phyloP scores from a whole-genome alignment of 2,797 vertebrate species.

The Bufotes viridis region DNA sequence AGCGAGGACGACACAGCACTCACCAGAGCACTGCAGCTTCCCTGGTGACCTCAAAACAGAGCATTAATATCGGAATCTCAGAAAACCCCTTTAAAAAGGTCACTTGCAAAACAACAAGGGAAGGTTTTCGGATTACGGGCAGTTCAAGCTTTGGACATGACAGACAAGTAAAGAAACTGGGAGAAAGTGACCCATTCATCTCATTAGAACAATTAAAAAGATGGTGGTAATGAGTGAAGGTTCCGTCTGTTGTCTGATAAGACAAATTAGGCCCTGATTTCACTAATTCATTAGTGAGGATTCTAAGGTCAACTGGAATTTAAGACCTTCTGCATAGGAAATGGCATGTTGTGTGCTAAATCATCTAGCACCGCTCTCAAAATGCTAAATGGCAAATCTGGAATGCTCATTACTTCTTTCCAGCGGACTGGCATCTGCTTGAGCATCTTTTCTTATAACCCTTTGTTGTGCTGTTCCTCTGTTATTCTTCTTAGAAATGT shows the following conservation, averaged over 20 bases:
- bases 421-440: too few species aligned
- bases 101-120: background rate
- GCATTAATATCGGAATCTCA: too few species aligned
- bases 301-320: background rate
- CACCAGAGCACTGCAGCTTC: too few species aligned
- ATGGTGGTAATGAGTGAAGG: background rate
- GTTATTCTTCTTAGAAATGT: too few species aligned
- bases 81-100: background rate
- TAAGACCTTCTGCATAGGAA: background rate
- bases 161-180: background rate
- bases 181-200: conserved; percentile 29
- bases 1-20: too few species aligned
- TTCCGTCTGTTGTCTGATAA: conserved; percentile 17
- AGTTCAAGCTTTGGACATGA: background rate
- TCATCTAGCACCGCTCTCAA: too few species aligned
- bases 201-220: conserved; percentile 12
- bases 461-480: too few species aligned
- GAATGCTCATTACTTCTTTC: too few species aligned
- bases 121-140: background rate
- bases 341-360: background rate
- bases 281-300: background rate
- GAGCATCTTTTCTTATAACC: too few species aligned
- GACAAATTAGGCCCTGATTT: background rate
- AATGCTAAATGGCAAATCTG: too few species aligned
- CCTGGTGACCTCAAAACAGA: too few species aligned